Conservation (phyloP, 2,113 vertebrate species). For the Patagioenas fasciata region DNA sequence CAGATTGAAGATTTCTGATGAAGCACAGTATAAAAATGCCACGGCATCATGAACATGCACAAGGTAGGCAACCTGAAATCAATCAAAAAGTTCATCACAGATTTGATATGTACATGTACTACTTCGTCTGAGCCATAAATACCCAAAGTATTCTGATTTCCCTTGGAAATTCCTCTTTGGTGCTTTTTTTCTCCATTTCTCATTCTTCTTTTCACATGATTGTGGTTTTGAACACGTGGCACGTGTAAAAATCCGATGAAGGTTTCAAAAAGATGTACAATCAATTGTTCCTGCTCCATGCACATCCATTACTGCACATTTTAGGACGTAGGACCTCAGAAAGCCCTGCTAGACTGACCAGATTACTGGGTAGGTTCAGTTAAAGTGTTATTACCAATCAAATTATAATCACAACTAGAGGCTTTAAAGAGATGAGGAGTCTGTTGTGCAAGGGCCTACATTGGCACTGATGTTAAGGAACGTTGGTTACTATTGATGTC, state of each 20-base stretch:
- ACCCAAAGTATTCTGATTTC: background rate
- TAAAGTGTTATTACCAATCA: background rate
- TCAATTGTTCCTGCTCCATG: background rate
- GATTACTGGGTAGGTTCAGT: background rate
- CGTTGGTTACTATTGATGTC: rapidly evolving
- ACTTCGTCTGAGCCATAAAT: background rate
- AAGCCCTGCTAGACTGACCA: background rate
- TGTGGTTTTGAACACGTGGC: background rate
- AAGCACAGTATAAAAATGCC: background rate
- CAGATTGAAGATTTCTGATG: background rate
- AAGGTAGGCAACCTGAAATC: background rate
- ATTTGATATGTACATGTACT: background rate
- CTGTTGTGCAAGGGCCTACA: background rate
- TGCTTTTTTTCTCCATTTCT: background rate
- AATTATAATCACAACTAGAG: background rate
- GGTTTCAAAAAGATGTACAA: background rate
- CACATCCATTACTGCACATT: background rate
- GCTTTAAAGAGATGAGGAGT: background rate
- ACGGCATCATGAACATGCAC: background rate
- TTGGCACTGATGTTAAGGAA: background rate
- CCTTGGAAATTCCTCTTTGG: background rate
- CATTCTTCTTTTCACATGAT: background rate
- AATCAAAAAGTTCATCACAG: background rate
- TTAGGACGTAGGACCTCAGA: background rate
- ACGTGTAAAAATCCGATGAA: background rate